Percentiles rank a stretch among this genome's conserved stretches.
Conservation (phyloP, 2,797 vertebrate genomes). For the Scolopax bukidnonensis region DNA sequence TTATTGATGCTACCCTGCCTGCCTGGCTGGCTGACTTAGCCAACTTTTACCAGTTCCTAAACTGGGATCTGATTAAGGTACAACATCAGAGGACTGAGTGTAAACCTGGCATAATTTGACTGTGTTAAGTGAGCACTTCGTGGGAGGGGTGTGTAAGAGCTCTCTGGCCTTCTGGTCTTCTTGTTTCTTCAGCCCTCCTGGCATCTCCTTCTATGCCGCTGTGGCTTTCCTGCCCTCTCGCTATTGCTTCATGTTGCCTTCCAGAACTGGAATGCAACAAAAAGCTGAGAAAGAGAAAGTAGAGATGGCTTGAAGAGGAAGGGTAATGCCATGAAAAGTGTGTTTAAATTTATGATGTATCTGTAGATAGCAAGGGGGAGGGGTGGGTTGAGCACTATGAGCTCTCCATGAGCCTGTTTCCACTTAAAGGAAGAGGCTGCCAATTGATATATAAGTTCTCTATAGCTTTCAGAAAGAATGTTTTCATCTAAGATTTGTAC, state of each 20-base stretch:
- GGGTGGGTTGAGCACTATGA: neutral
- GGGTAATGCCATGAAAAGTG: neutral
- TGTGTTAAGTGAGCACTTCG: rapidly evolving
- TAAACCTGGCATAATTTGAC: neutral
- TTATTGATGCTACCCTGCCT: neutral
- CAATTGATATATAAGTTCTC: neutral
- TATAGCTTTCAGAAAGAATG: neutral
- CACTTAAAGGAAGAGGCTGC: neutral
- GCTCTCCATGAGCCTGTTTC: neutral
- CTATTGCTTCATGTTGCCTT: neutral
- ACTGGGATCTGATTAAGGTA: neutral
- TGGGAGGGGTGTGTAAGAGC: neutral
- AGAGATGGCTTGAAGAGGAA: neutral
- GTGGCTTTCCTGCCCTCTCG: neutral
- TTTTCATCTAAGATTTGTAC: neutral
- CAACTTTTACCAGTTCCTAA: neutral
- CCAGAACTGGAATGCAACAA: neutral
- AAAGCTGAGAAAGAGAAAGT: neutral
- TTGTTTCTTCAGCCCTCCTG: neutral
- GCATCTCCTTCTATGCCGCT: no score
- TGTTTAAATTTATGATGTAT: neutral
- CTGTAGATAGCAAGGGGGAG: neutral
- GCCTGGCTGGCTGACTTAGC: neutral
- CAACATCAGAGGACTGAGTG: neutral
- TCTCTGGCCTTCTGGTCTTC: neutral